A percentile compares a stretch with the other conserved stretches of the same genome.
phyloP scores from a whole-genome alignment of 1,140 invertebrate genomes.

The Magallana angulata region DNA sequence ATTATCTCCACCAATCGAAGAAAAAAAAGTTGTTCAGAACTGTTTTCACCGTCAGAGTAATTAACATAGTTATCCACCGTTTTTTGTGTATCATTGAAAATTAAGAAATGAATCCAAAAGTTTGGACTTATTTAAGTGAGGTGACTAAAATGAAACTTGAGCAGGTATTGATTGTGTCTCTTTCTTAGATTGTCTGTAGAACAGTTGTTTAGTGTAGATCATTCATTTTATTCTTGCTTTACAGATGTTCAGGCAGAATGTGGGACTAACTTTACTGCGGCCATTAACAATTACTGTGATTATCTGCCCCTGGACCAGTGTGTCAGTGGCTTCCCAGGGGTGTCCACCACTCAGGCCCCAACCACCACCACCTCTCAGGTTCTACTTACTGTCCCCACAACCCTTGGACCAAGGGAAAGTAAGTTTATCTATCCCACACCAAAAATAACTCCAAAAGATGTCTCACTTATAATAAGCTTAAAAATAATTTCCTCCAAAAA shows the following conservation, averaged over 20 bases:
- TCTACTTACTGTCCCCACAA: too few species aligned
- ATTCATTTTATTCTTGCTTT: neutral
- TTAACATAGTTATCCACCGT: too few species aligned
- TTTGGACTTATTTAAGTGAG: too few species aligned
- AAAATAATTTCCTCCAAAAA: too few species aligned
- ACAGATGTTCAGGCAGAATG: slow-evolving; percentile 24
- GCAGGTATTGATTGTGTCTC: neutral
- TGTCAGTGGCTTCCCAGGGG: neutral
- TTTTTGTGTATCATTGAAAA: too few species aligned
- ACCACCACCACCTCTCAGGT: neutral
- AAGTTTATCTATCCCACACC: neutral
- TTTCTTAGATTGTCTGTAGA: too few species aligned
- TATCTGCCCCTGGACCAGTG: neutral
- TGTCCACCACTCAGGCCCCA: neutral
- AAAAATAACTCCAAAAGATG: neutral
- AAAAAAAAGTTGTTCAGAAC: too few species aligned
- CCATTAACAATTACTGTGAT: neutral
- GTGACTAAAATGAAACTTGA: neutral
- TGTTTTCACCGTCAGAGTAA: too few species aligned
- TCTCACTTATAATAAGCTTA: neutral
- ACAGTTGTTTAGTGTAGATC: neutral
- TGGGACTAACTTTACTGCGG: neutral
- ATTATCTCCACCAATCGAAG: too few species aligned
- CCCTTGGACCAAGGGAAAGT: neutral
- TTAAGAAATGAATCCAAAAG: too few species aligned